These are phyloP conservation scores for Poecilus cupreus DNA, from an alignment of 2,888 invertebrate genomes.

Conservation along the genomic window DNA sequence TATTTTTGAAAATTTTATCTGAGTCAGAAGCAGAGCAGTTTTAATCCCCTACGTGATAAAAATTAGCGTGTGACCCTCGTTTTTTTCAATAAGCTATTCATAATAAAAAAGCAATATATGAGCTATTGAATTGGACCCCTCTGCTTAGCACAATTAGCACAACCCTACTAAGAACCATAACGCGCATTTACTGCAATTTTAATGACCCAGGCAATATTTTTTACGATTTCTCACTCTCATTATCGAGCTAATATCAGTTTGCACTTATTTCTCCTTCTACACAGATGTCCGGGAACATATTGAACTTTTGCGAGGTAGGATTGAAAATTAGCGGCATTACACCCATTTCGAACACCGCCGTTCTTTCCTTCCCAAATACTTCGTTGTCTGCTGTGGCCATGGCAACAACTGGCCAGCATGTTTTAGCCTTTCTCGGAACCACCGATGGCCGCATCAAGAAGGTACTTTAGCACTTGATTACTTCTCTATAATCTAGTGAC, in stretches of 20 bases:
- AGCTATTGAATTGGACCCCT: constrained; percentile 29
- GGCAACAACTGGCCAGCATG: constrained; percentile 92
- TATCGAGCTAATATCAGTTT: constrained; percentile 38
- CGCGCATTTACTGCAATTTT: constrained; percentile 28
- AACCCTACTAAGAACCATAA: constrained; percentile 10
- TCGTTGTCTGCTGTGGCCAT: constrained; percentile 90
- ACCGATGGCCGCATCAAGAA: constrained; percentile 90
- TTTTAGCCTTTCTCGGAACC: constrained; percentile 95
- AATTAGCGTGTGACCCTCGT: constrained; percentile 16
- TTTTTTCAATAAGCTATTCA: constrained; percentile 30
- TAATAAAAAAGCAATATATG: constrained; percentile 39
- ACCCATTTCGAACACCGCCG: constrained; percentile 86
- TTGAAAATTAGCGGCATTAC: constrained; percentile 93
- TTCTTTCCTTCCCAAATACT: constrained; percentile 86
- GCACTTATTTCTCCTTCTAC: constrained; percentile 63
- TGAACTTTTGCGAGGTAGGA: constrained; percentile 94
- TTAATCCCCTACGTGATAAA: not conserved
- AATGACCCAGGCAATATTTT: constrained; percentile 25
- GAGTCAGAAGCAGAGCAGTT: not conserved
- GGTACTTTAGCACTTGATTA: constrained; percentile 71
- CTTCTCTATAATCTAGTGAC: not conserved
- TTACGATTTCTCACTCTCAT: constrained; percentile 31
- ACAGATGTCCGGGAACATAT: constrained; percentile 89
- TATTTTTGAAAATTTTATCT: not conserved
- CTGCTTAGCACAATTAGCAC: constrained; percentile 11